These are phyloP conservation scores for Cydia strobilella DNA, from an alignment of 1,140 invertebrate genomes.

Conservation along the genomic window DNA sequence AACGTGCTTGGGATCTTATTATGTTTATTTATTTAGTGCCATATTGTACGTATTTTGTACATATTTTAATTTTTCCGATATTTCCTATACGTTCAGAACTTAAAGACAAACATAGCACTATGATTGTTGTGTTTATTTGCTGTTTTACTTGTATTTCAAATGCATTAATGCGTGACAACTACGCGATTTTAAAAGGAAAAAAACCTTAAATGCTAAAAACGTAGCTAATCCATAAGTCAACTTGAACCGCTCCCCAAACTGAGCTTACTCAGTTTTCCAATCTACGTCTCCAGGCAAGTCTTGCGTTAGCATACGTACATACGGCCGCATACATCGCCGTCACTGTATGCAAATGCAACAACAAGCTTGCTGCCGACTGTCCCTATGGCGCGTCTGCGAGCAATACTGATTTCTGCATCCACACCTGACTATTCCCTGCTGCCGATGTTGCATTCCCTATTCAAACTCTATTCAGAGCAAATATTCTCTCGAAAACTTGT, in stretches of 20 bases:
- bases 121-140: too few species aligned
- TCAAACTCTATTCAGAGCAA: constrained; percentile 57
- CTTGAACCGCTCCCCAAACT: neutral
- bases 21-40: constrained; percentile 5
- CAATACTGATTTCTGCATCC: constrained; percentile 55
- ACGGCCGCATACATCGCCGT: neutral
- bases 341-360: constrained; percentile 52
- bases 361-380: constrained; percentile 45
- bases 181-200: too few species aligned
- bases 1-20: constrained; percentile 24
- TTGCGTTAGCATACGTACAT: constrained; percentile 35
- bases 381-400: constrained; percentile 54
- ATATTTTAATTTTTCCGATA: neutral
- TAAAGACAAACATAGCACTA: neutral
- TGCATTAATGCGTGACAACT: too few species aligned
- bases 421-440: constrained; percentile 56
- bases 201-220: neutral
- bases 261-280: constrained; percentile 28
- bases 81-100: neutral
- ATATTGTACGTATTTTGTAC: constrained; percentile 11
- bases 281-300: constrained; percentile 37
- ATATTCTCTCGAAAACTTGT: constrained; percentile 36
- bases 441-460: constrained; percentile 53
- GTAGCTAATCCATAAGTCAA: neutral
- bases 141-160: neutral